These are phyloP conservation scores for Tricholauxania praeusta DNA, from an alignment of 2,888 invertebrate genomes.

Conservation along the genomic window DNA sequence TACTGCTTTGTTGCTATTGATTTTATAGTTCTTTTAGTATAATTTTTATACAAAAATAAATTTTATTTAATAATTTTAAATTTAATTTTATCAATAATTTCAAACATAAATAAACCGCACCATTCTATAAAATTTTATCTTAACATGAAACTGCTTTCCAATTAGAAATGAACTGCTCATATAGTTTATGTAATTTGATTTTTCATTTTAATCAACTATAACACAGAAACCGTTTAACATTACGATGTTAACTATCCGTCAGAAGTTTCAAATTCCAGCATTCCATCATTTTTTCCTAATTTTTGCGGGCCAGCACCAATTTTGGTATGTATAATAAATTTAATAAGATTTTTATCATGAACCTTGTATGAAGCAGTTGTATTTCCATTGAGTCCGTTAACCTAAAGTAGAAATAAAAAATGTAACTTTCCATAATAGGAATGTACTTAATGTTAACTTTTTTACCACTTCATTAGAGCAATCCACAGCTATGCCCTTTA, in stretches of 20 bases:
- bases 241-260: slow-evolving; percentile 24
- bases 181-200: background rate
- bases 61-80: too few relatives aligned
- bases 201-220: too few relatives aligned
- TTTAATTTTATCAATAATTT: too few relatives aligned
- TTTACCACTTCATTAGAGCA: slow-evolving; percentile 29
- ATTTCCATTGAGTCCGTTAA: slow-evolving; percentile 43
- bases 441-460: background rate
- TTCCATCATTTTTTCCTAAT: slow-evolving; percentile 67
- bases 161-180: background rate
- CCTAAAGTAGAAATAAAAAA: slow-evolving; percentile 41
- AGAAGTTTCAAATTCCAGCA: slow-evolving; percentile 65
- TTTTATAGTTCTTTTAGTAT: too few relatives aligned
- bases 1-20: too few relatives aligned
- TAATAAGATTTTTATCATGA: slow-evolving; percentile 72
- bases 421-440: background rate
- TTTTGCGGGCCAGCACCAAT: slow-evolving; percentile 82
- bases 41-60: too few relatives aligned
- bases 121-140: too few relatives aligned
- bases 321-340: slow-evolving; percentile 86
- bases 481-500: slow-evolving; percentile 71
- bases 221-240: too few relatives aligned
- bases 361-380: slow-evolving; percentile 39
- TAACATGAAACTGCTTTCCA: too few relatives aligned
- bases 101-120: too few relatives aligned